Evolutionary conservation across 2,113 vertebrate species (phyloP).

Genomic region (Chascanopsetta lugubris): DNA sequence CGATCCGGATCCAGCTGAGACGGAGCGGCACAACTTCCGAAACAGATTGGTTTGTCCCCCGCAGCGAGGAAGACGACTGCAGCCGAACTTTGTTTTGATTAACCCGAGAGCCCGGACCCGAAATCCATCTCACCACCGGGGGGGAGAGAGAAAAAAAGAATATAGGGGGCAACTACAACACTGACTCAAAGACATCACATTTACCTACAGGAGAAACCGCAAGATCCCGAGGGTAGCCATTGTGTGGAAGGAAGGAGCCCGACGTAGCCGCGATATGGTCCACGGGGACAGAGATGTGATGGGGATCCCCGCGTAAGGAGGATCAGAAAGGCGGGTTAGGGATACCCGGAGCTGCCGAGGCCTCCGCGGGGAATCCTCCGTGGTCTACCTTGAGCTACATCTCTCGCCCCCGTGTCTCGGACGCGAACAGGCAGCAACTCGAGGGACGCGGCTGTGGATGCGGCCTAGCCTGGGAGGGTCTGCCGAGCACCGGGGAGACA

Average conservation of each 20-base stretch:
- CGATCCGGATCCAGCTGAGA: conserved; percentile 79
- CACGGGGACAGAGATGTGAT: conserved; percentile 60
- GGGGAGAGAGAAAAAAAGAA: conserved; percentile 40
- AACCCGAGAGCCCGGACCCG: conserved; percentile 56
- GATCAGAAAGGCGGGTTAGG: conserved; percentile 70
- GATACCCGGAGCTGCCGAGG: conserved; percentile 74
- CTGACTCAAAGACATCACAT: conserved; percentile 52
- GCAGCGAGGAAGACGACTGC: conserved; percentile 48
- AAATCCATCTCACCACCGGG: conserved; percentile 68
- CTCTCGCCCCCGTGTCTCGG: conserved; percentile 36
- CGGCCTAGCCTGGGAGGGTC: conserved; percentile 81
- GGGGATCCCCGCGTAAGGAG: conserved; percentile 72
- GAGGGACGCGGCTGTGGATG: conserved; percentile 75
- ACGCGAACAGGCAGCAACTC: conserved; percentile 47
- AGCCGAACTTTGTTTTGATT: conserved; percentile 73
- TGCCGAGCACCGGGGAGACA: conserved; percentile 68
- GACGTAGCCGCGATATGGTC: conserved; percentile 54
- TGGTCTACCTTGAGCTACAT: conserved; percentile 50
- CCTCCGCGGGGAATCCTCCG: conserved; percentile 71
- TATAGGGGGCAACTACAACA: conserved; percentile 54
- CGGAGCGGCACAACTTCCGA: conserved; percentile 56
- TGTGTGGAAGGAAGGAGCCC: conserved; percentile 55
- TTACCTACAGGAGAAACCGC: conserved; percentile 51
- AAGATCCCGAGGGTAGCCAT: conserved; percentile 65
- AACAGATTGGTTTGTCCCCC: conserved; percentile 41